phyloP scores from a whole-genome alignment of 2,113 vertebrate species.

The Triplophysa dalaica region DNA sequence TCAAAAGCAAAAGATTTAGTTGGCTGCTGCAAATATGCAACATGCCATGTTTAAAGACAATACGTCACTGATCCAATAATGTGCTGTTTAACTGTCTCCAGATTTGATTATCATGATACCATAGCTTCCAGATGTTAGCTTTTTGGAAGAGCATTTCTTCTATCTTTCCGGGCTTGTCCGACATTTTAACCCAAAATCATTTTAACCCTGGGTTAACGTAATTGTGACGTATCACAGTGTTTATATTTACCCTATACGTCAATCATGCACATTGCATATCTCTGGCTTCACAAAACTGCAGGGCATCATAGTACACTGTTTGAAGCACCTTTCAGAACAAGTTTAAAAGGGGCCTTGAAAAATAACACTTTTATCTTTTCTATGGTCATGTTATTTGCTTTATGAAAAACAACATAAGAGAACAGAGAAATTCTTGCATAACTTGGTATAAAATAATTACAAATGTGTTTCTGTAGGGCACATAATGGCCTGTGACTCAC shows the following conservation, averaged over 20 bases:
- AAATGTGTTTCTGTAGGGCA: not conserved
- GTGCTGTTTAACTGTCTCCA: not conserved
- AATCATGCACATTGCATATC: no score
- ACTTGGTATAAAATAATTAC: not conserved
- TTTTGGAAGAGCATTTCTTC: not conserved
- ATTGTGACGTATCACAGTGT: no score
- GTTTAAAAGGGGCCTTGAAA: no score
- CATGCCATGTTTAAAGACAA: conserved; percentile 16
- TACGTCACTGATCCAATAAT: not conserved
- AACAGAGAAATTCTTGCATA: not conserved
- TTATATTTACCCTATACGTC: no score
- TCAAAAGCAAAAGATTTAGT: conserved; percentile 1
- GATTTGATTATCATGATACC: not conserved
- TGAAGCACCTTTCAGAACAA: no score
- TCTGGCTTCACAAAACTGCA: no score
- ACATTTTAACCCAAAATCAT: not conserved
- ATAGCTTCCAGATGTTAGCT: conserved; percentile 13
- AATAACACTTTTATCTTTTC: no score
- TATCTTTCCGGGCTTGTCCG: not conserved
- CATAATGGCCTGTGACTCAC: conserved; percentile 67
- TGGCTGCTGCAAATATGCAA: not conserved
- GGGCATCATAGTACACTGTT: no score
- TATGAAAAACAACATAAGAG: no score
- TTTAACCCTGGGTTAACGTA: not conserved
- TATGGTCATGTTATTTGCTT: no score